Conservation (phyloP, 1,140 invertebrate genomes). For the Drosophila simulans region DNA sequence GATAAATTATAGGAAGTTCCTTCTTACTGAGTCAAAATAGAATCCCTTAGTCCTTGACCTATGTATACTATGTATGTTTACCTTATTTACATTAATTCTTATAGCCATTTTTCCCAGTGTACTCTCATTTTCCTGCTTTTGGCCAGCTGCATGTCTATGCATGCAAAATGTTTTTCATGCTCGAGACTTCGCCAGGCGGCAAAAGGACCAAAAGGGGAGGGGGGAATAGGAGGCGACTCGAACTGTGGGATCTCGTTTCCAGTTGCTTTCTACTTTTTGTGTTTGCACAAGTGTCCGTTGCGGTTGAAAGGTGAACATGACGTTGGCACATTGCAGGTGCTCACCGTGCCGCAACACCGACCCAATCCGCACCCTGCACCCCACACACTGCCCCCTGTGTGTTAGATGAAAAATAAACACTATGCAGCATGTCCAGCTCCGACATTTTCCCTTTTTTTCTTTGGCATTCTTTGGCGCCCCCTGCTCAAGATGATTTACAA, state of each 20-base stretch:
- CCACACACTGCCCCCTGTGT: slow-evolving; percentile 15
- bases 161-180: slow-evolving; percentile 72
- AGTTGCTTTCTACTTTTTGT: slow-evolving; percentile 50
- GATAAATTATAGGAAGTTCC: neutral
- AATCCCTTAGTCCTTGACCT: too few species aligned
- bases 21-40: too few species aligned
- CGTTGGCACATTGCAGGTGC: slow-evolving; percentile 51
- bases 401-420: slow-evolving; percentile 81
- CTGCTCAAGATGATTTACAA: slow-evolving; percentile 72
- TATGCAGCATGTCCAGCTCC: slow-evolving; percentile 55
- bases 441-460: slow-evolving; percentile 16
- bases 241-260: slow-evolving; percentile 31
- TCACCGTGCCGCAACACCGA: slow-evolving; percentile 1
- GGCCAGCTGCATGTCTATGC: slow-evolving; percentile 63
- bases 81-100: too few species aligned
- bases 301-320: slow-evolving; percentile 77
- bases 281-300: slow-evolving; percentile 78
- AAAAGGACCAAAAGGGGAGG: neutral
- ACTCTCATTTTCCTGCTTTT: slow-evolving; percentile 2
- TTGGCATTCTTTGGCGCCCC: slow-evolving; percentile 41
- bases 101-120: neutral
- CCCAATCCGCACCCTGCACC: neutral
- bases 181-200: slow-evolving; percentile 30
- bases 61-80: too few species aligned
- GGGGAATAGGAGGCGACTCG: slow-evolving; percentile 1